Base-by-base conservation (phyloP, 2,113 vertebrate genomes). In the Nothobranchius kuhntae region DNA sequence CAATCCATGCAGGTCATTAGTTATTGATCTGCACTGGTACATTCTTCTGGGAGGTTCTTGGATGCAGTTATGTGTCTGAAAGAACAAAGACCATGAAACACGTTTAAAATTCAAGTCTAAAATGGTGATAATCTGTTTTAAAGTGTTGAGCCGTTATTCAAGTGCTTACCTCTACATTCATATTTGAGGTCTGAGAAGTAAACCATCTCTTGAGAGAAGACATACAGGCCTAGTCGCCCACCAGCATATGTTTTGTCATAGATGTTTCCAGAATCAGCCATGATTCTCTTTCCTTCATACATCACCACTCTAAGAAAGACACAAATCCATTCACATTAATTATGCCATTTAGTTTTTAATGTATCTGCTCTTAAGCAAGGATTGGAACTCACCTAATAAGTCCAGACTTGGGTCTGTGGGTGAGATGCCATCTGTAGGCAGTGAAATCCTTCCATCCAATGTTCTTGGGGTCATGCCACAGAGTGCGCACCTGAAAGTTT, bases 151-250 rank as follows among this genome's bases (percentile, higher is more conserved):
- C 4, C 14, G n/a, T 40, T 0, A 14, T 3, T n/a, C 10, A 35
- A 48, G 2, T 40, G 26, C 77, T 90, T 93, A 99, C 98, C 98
- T 98, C 92, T 94, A 85, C 97, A 99, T 92, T 98, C 96, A 15
- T 99, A 99, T 95, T 98, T 99, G 87, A 99, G 94, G 84, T 98
- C 97, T 9, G 98, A 99, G 92, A 99, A 99, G 94, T 98, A 99
- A 77, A 96, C 96, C 97, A 98, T 98, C 94, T 99, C 98, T 91
- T 99, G 97, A 75, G 98, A 99, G 92, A 99, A 99, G 84, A 99
- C 96, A 53, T 98, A 99, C 71, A 99, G 78, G 66, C 98, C 98
- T 84, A 99, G 91, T 64, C 98, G 93, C 59, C 98, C 98, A 46
- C 98, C 98, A 56, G 97, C 95, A 2, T 98, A 99, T 2, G 97